These are phyloP conservation scores for Cynodonichthys magdalenae DNA, from an alignment of 2,797 vertebrate genomes.

Conservation along the genomic window DNA sequence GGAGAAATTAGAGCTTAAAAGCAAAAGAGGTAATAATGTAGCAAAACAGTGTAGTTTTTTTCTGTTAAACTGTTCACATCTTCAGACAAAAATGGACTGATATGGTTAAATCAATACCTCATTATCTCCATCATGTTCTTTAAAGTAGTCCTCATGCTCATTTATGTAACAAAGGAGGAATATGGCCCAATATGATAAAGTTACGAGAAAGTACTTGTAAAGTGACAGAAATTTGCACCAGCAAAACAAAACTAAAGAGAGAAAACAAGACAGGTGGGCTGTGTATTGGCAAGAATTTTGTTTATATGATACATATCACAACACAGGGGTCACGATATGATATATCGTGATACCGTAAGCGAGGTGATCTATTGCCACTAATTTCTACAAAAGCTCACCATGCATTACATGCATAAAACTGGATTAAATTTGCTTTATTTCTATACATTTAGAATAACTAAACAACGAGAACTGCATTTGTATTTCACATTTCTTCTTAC, in stretches of 20 bases:
- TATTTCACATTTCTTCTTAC: no score
- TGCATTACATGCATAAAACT: no score
- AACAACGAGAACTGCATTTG: no score
- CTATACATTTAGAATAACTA: no score
- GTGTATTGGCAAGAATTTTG: no score
- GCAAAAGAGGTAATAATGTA: slow-evolving; percentile 15
- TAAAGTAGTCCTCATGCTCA: not conserved
- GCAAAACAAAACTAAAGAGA: not conserved
- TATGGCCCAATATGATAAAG: not conserved
- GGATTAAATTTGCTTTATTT: no score
- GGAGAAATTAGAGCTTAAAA: slow-evolving; percentile 19
- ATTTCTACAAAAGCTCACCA: no score
- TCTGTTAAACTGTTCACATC: slow-evolving; percentile 28
- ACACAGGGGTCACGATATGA: no score
- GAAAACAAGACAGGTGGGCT: no score
- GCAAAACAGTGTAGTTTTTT: slow-evolving; percentile 4
- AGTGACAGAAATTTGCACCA: not conserved
- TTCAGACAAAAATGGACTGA: slow-evolving; percentile 21
- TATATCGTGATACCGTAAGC: no score
- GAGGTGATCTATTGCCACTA: no score
- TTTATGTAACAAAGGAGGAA: not conserved
- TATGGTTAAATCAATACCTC: slow-evolving; percentile 23
- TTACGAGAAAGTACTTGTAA: not conserved
- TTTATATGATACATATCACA: no score
- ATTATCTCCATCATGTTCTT: slow-evolving; percentile 1